Evolutionary conservation across 2,797 vertebrate species (phyloP), one percentile per base, ranked within the genome.

Genomic region (Coregonus ussuriensis): DNA sequence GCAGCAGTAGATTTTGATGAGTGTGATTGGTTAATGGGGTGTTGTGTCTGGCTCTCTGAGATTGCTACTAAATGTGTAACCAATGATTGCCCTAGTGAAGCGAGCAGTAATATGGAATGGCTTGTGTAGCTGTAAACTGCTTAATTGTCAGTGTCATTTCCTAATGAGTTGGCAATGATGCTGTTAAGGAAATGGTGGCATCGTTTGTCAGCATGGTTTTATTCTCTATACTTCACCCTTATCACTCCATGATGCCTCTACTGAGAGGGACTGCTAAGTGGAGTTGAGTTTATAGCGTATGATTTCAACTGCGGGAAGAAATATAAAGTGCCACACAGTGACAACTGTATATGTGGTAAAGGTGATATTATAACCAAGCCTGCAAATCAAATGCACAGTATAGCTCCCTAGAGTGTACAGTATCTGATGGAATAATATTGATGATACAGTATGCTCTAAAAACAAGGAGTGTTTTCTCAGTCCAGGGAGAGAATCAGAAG

Each of bases 21-120:
- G 31, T 53, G 69, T 35, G 18, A 70, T 74, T 62, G 72, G 66
- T 74, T 74, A 74, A 70, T 79, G 35, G 54, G 51, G 15, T 76
- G 53, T 77, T 68, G 31, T 76, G 67, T 74, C 5, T 56, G 31
- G 52, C 66, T 75, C 18, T 15, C n/a, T 16, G 15, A 68, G 37
- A 16, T 14, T 9, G 47, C 25, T 16, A 54, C 47, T 67, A 72
- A 78, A 75, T 69, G 31, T 63, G 37, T 52, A 18, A 74, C 1
- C 31, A 37, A 4, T 62, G 47, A 74, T 72, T 69, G 41, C 16
- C 6, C 41, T 14, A 14, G 29, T 73, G 18, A 74, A 54, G 31
- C 21, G 13, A 13, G 21, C 18, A 33, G n/a, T 53, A n/a, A 56
- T 65, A 31, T 74, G 53, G 69, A 71, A 51, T 66, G 2, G 35